Percentiles rank a stretch among this genome's conserved stretches.
These are phyloP conservation scores for Catocala sponsa DNA, from an alignment of 2,888 invertebrate species.

Conservation along the genomic window DNA sequence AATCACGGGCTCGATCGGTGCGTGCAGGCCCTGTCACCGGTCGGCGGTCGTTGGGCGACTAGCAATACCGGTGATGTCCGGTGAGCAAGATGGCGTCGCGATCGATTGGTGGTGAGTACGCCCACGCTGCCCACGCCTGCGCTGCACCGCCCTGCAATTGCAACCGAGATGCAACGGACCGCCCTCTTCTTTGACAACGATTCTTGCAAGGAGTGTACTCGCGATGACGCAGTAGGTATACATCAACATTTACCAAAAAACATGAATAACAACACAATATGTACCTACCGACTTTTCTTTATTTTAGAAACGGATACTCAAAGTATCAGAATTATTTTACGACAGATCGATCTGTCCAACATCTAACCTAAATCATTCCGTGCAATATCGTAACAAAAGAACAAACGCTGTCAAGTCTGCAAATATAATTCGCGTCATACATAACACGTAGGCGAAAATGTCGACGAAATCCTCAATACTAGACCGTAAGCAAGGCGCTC, in stretches of 20 bases:
- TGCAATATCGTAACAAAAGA: constrained; percentile 43
- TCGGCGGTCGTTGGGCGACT: constrained; percentile 57
- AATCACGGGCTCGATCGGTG: constrained; percentile 25
- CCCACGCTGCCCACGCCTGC: constrained; percentile 83
- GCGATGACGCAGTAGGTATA: constrained; percentile 4
- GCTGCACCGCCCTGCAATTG: constrained; percentile 81
- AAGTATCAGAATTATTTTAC: constrained; percentile 1
- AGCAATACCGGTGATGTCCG: constrained; percentile 69
- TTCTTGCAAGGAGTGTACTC: constrained; percentile 24
- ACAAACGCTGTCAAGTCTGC: constrained; percentile 62
- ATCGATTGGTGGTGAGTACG: constrained; percentile 80
- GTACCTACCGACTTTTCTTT: background rate
- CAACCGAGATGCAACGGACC: constrained; percentile 68
- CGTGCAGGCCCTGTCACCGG: constrained; percentile 42
- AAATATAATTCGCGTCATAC: constrained; percentile 68
- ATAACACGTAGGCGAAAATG: constrained; percentile 50
- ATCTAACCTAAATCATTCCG: constrained; percentile 24
- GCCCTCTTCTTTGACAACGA: constrained; percentile 56
- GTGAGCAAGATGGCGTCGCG: constrained; percentile 83
- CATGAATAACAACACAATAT: background rate
- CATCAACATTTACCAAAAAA: background rate
- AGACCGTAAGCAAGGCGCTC: constrained; percentile 56
- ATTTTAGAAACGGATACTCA: background rate
- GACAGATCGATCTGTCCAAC: constrained; percentile 5
- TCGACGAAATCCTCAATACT: constrained; percentile 49